Conservation (phyloP, 2,888 invertebrate genomes). For the Apotomis betuletana region DNA sequence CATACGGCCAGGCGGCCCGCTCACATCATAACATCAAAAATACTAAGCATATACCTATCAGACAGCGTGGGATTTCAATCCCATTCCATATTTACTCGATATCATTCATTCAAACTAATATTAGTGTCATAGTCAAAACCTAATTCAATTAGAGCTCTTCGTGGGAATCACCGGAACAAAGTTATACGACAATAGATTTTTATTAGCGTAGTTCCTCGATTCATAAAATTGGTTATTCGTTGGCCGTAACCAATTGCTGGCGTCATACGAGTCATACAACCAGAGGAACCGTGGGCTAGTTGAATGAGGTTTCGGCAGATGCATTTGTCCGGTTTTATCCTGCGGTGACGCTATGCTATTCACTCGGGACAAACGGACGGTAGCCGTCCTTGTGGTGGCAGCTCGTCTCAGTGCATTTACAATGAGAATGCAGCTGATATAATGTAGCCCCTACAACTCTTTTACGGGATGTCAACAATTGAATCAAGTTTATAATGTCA, state of each 20-base stretch:
- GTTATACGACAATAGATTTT: conserved; percentile 59
- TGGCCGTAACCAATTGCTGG: conserved; percentile 61
- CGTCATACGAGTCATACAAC: conserved; percentile 22
- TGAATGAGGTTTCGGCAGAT: conserved; percentile 41
- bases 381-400: conserved; percentile 32
- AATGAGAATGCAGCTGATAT: conserved; percentile 31
- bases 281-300: conserved; percentile 9
- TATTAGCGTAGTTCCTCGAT: conserved; percentile 71
- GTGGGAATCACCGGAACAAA: conserved; percentile 60
- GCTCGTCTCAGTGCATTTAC: conserved; percentile 27
- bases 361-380: conserved; percentile 22
- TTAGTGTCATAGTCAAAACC: conserved; percentile 23
- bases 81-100: conserved; percentile 8
- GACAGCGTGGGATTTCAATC: conserved; percentile 25
- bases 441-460: conserved; percentile 27
- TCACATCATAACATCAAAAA: not conserved
- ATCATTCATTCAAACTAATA: conserved; percentile 4
- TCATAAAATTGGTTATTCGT: conserved; percentile 59
- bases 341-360: conserved; percentile 37
- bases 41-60: not conserved
- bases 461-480: conserved; percentile 24
- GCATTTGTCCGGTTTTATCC: conserved; percentile 54
- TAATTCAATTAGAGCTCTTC: conserved; percentile 46
- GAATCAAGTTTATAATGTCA: conserved; percentile 23
- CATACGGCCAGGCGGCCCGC: not conserved